Evolutionary conservation across 2,888 invertebrate genomes (phyloP).

Genomic region (Himalopsyche anomala): DNA sequence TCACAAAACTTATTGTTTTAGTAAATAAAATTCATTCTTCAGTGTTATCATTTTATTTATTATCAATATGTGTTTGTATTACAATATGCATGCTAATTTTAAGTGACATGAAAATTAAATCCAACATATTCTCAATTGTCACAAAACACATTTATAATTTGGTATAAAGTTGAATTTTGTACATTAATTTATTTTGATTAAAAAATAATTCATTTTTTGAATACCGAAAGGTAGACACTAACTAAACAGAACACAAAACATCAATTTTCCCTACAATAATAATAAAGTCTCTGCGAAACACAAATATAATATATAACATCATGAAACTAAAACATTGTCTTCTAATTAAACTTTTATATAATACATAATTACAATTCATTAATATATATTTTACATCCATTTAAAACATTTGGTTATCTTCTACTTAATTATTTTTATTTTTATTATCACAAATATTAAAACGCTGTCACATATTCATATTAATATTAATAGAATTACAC

Average conservation of each 20-base stretch:
- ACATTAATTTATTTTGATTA: neutral
- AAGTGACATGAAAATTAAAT: neutral
- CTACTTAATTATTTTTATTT: constrained; percentile 37
- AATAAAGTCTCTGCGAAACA: neutral
- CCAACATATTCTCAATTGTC: neutral
- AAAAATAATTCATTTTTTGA: too few species aligned
- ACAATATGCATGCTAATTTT: constrained; percentile 32
- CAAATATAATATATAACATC: constrained; percentile 3
- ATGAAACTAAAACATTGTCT: constrained; percentile 4
- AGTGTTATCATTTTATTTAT: constrained; percentile 22
- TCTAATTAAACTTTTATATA: constrained; percentile 17
- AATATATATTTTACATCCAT: constrained; percentile 18
- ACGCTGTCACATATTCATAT: constrained; percentile 30
- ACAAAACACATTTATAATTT: constrained; percentile 13
- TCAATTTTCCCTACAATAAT: neutral
- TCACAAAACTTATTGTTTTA: too few species aligned
- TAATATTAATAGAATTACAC: neutral
- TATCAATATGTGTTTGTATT: constrained; percentile 42
- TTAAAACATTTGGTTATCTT: constrained; percentile 38
- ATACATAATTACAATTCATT: constrained; percentile 30
- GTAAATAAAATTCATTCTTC: constrained; percentile 4
- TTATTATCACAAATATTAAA: constrained; percentile 41
- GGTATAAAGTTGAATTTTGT: constrained; percentile 38
- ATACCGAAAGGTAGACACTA: neutral
- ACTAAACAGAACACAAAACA: neutral